Conservation (phyloP, 2,113 vertebrate genomes). For the Tauraco erythrolophus region DNA sequence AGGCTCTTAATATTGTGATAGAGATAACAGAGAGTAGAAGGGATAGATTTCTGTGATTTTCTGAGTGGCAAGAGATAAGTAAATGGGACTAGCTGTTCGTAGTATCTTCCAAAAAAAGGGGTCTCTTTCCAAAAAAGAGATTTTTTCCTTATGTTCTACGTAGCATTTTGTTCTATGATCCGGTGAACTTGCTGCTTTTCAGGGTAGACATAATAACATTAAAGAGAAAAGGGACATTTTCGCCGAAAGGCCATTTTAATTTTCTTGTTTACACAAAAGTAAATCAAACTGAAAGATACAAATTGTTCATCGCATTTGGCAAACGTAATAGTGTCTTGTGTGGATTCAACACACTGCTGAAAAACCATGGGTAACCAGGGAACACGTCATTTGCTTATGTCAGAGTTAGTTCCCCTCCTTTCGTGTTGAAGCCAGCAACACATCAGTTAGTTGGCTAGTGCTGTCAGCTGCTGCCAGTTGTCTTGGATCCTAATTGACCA, state of each 20-base stretch:
- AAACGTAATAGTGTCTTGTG: background rate
- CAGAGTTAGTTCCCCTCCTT: background rate
- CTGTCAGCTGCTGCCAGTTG: background rate
- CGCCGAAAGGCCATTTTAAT: background rate
- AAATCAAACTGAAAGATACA: background rate
- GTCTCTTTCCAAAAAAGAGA: no score
- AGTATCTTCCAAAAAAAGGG: background rate
- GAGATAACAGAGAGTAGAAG: background rate
- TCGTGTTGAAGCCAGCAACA: rapidly evolving
- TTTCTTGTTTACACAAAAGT: background rate
- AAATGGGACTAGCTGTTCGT: background rate
- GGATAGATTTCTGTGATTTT: background rate
- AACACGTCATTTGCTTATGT: background rate
- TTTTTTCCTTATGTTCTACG: background rate
- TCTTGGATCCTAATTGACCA: background rate
- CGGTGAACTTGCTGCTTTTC: background rate
- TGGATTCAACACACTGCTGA: background rate
- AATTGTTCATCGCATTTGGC: background rate
- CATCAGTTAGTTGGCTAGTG: background rate
- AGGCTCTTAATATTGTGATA: background rate
- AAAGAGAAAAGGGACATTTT: background rate
- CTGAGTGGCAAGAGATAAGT: background rate
- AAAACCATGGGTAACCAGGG: background rate
- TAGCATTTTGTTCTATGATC: background rate
- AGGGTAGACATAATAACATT: background rate